Conservation (phyloP, 2,113 vertebrate genomes). For the Rhegmatorhina hoffmannsi region DNA sequence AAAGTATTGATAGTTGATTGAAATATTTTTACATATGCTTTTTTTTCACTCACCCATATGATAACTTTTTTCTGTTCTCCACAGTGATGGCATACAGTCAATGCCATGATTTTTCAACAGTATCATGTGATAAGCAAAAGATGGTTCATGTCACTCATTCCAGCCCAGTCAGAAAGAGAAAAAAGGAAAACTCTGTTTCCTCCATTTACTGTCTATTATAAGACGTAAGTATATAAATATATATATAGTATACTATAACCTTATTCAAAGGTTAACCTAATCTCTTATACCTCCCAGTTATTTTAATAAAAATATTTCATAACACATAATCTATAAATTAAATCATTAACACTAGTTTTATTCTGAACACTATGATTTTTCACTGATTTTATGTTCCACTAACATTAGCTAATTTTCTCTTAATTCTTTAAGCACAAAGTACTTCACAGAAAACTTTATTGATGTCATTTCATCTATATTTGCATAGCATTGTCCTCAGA, state of each 20-base stretch:
- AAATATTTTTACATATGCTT: background rate
- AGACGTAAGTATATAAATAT: background rate
- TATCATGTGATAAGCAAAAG: background rate
- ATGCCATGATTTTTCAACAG: background rate
- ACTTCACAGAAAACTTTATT: background rate
- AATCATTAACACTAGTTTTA: background rate
- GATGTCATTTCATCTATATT: background rate
- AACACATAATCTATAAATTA: background rate
- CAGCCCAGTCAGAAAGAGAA: background rate
- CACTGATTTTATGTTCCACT: background rate
- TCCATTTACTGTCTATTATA: background rate
- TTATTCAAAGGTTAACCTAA: background rate
- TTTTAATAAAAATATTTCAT: background rate
- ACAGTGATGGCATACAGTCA: background rate
- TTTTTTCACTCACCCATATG: background rate
- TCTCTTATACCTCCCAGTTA: background rate
- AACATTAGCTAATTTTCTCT: background rate
- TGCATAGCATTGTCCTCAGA: background rate
- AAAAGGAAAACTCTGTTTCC: background rate
- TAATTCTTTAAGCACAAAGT: background rate
- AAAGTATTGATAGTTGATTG: background rate
- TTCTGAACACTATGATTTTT: background rate
- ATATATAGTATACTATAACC: background rate
- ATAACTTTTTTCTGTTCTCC: background rate
- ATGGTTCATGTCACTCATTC: background rate